Evolutionary conservation across 2,888 invertebrate genomes (phyloP), one percentile per base, ranked within the genome.

Genomic region (Pteria penguin): DNA sequence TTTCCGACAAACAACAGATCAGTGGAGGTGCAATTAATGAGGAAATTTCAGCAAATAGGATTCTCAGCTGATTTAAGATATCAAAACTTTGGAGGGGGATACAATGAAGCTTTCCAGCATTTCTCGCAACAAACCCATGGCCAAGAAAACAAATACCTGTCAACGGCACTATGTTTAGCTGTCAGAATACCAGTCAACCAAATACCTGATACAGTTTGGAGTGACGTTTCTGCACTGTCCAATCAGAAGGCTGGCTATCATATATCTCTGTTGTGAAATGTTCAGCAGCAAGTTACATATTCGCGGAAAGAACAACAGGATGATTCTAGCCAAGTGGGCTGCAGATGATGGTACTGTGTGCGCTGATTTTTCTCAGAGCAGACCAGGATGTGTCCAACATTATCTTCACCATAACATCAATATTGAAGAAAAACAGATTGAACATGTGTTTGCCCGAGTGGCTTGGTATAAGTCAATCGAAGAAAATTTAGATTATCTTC

Each of bases 1-100:
- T 57, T 57, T n/a, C 57, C 14, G n/a, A 57, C 57, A 5, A 57
- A 57, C 24, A 57, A 57, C 4, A 57, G 57, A 57, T 57, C 57
- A 57, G 22, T 57, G 5, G 57, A 57, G n/a, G 24, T 57, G 5
- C 57, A 57, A n/a, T 5, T 57, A 8, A 57, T 57, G 57, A 8
- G 57, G n/a, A 57, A 57, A 57, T 57, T 57, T 57, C 57, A 57
- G 5, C 57, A 22, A 57, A n/a, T 57, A 14, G 57, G 8, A 22
- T 57, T 57, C n/a, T 4, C 57, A 14, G 57, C 57, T 14, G 45
- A 45, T 14, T 45, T 45, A 14, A 8, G 14, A 45, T 11, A 14
- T n/a, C 5, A 22, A 57, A n/a, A 57, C n/a, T 4, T 14, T 57
- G 14, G 57, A 14, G 57, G n/a, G 5, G 57, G 14, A 5, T 36